A percentile compares a stretch with the other conserved stretches of the same genome.
Conservation (phyloP, 1,140 invertebrate species). For the Diachasmimorpha longicaudata region DNA sequence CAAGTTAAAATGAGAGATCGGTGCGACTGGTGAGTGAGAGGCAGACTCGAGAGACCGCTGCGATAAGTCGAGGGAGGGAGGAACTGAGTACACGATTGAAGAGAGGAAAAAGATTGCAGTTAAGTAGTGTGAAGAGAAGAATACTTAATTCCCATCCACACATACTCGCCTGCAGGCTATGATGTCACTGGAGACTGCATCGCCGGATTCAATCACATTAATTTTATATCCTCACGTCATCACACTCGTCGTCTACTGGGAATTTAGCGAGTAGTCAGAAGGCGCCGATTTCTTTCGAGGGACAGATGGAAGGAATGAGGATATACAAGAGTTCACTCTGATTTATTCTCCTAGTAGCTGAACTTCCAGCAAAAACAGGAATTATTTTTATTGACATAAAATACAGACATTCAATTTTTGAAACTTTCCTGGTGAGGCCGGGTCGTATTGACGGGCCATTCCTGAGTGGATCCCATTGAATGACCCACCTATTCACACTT, state of each 20-base stretch:
- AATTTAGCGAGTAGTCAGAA: neutral
- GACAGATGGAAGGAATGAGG: no score
- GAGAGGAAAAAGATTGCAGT: neutral
- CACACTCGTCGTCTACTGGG: neutral
- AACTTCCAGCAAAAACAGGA: neutral
- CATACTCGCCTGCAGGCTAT: neutral
- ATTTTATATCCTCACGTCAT: neutral
- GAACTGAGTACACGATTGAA: neutral
- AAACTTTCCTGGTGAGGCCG: neutral
- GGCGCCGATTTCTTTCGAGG: neutral
- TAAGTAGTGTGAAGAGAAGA: no score
- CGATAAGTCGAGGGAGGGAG: neutral
- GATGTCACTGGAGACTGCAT: neutral
- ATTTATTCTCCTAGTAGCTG: no score
- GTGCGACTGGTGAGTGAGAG: neutral
- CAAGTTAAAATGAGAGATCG: neutral
- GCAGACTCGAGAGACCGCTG: neutral
- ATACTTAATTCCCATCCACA: neutral
- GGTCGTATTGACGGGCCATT: neutral
- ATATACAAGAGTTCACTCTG: no score
- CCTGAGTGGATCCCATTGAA: neutral
- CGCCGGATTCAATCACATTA: neutral
- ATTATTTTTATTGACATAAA: neutral
- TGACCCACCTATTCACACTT: neutral
- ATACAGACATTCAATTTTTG: neutral